A percentile compares a stretch with the other conserved stretches of the same genome.
These are phyloP conservation scores for Thunnus maccoyii DNA, from an alignment of 2,113 vertebrate species.

Conservation along the genomic window DNA sequence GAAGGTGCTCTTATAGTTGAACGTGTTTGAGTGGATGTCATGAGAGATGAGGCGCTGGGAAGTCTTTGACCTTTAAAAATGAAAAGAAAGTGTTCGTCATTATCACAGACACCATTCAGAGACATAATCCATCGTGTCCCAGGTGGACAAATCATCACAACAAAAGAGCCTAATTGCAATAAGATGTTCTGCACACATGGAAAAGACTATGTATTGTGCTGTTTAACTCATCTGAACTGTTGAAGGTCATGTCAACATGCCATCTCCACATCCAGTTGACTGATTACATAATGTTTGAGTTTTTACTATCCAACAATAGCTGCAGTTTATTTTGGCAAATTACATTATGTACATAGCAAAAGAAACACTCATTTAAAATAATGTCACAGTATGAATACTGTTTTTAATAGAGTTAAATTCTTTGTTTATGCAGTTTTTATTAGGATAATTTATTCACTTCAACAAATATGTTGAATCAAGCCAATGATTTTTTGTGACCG, in stretches of 20 bases:
- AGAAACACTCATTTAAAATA: neutral
- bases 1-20: conserved; percentile 98
- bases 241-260: conserved; percentile 9
- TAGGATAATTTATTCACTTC: neutral
- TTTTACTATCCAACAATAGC: neutral
- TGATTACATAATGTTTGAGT: neutral
- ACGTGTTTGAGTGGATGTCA: conserved; percentile 95
- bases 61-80: conserved; percentile 88
- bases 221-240: neutral
- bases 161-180: neutral
- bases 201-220: neutral
- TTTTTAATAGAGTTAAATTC: neutral
- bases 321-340: neutral
- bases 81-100: neutral
- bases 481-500: neutral
- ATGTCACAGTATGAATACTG: too few species aligned
- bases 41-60: conserved; percentile 98
- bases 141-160: neutral
- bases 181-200: neutral
- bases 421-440: neutral
- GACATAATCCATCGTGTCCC: neutral
- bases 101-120: neutral
- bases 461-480: neutral
- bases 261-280: neutral
- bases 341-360: neutral